Evolutionary conservation across 2,888 invertebrate species (phyloP).

Genomic region (Melanargia galathea): DNA sequence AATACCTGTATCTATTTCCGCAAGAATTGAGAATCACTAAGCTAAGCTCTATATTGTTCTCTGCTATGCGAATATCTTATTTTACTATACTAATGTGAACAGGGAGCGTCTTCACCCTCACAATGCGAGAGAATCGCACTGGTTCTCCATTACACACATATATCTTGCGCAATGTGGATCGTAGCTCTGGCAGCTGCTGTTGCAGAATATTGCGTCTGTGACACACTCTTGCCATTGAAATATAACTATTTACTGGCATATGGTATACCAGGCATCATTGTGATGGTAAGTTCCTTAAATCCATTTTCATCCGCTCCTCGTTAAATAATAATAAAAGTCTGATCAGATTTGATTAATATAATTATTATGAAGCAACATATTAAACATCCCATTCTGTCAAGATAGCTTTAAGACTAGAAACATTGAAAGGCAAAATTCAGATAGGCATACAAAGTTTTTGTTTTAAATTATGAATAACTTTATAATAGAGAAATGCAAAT

Average conservation of each 20-base stretch:
- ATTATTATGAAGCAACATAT: too few species aligned
- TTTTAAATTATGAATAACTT: too few species aligned
- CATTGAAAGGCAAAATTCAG: too few species aligned
- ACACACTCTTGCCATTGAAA: slow-evolving; percentile 80
- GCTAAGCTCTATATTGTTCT: too few species aligned
- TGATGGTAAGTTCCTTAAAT: slow-evolving; percentile 81
- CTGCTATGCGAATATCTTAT: neutral
- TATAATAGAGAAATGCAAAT: too few species aligned
- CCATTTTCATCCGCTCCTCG: neutral
- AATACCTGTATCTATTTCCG: too few species aligned
- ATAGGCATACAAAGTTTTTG: too few species aligned
- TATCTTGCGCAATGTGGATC: slow-evolving; percentile 87
- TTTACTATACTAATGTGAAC: slow-evolving; percentile 21
- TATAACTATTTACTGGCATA: slow-evolving; percentile 84
- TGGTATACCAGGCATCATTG: slow-evolving; percentile 83
- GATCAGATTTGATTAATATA: neutral
- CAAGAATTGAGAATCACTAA: too few species aligned
- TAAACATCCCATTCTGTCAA: too few species aligned
- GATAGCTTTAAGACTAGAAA: too few species aligned
- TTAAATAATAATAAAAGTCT: too few species aligned
- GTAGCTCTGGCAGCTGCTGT: slow-evolving; percentile 82
- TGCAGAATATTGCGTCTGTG: slow-evolving; percentile 82
- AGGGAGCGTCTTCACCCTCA: slow-evolving; percentile 84
- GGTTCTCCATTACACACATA: slow-evolving; percentile 86
- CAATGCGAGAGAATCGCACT: slow-evolving; percentile 86